phyloP scores from a whole-genome alignment of 2,888 invertebrate genomes.

The Cryptocephalus moraei region DNA sequence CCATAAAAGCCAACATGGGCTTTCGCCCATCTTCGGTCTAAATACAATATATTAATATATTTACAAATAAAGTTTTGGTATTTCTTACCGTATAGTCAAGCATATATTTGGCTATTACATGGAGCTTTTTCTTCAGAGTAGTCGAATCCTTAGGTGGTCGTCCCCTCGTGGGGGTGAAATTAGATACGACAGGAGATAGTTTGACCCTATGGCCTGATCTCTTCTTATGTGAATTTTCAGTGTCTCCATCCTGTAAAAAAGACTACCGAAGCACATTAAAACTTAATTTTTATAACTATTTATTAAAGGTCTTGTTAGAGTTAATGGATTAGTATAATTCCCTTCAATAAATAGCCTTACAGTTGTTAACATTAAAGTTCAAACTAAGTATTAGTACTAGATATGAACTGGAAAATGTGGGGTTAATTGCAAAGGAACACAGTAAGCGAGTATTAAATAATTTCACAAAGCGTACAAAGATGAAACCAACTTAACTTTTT shows the following conservation, averaged over 20 bases:
- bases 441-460: too few species aligned
- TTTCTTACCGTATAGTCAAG: conserved; percentile 53
- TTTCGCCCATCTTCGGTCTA: conserved; percentile 69
- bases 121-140: conserved; percentile 69
- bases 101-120: conserved; percentile 66
- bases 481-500: too few species aligned
- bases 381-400: too few species aligned
- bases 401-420: too few species aligned
- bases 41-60: neutral
- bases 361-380: too few species aligned
- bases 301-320: too few species aligned
- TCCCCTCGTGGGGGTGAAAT: conserved; percentile 25
- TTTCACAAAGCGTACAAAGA: too few species aligned
- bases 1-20: conserved; percentile 88
- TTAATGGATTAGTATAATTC: too few species aligned
- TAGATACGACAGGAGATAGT: conserved; percentile 4
- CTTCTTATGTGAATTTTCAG: conserved; percentile 7
- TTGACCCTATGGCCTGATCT: conserved; percentile 26
- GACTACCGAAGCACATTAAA: conserved; percentile 9
- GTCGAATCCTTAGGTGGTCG: conserved; percentile 37
- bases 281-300: too few species aligned
- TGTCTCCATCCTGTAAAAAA: conserved; percentile 8
- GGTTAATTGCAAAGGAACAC: too few species aligned
- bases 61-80: neutral
- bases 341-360: too few species aligned